A percentile compares a stretch with the other conserved stretches of the same genome.
These are phyloP conservation scores for Dromococcyx pavoninus DNA, from an alignment of 2,797 vertebrate genomes.

Conservation along the genomic window DNA sequence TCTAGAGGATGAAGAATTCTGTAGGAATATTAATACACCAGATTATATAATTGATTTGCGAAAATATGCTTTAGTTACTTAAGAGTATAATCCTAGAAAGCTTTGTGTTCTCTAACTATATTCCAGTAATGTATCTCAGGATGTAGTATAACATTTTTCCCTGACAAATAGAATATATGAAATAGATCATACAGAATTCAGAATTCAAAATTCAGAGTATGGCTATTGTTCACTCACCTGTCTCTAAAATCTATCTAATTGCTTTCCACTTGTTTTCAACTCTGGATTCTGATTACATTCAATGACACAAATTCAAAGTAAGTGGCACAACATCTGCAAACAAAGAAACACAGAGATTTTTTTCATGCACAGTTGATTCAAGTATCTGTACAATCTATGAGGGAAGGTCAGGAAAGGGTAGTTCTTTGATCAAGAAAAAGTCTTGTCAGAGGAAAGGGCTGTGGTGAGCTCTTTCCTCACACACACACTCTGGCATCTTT, in stretches of 20 bases:
- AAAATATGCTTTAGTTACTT: background rate
- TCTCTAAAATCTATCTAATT: background rate
- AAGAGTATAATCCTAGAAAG: background rate
- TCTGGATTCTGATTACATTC: background rate
- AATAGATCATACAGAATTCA: background rate
- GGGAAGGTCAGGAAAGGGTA: conserved; percentile 57
- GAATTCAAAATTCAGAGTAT: background rate
- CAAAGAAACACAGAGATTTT: background rate
- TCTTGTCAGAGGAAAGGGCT: conserved; percentile 46
- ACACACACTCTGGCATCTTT: background rate
- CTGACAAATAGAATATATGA: background rate
- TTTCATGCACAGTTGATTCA: conserved; percentile 43
- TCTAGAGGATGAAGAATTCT: background rate
- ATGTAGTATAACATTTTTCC: background rate
- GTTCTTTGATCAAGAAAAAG: conserved; percentile 1
- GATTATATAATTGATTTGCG: background rate
- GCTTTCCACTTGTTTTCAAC: background rate
- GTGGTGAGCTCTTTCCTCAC: conserved; percentile 51
- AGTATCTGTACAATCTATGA: conserved; percentile 49
- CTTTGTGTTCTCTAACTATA: background rate
- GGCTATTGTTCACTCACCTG: background rate
- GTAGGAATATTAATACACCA: background rate
- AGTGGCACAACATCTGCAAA: background rate
- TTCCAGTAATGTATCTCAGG: background rate
- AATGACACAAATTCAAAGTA: background rate